Conservation (phyloP, 2,113 vertebrate genomes). For the Gobiocypris rarus region DNA sequence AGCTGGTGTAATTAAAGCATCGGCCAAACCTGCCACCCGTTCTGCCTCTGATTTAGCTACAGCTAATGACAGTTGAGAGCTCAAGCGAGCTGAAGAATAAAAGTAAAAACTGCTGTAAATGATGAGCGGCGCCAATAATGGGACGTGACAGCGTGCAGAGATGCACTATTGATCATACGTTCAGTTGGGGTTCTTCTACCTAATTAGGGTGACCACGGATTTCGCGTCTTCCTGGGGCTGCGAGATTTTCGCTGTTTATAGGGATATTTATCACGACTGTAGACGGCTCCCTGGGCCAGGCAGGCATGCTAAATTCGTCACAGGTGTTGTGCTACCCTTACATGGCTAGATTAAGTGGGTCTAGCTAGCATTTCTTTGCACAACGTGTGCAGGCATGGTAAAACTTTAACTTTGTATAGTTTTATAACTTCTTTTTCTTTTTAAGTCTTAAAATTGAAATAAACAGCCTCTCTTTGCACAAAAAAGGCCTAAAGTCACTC, state of each 20-base stretch:
- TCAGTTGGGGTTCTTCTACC: conserved; percentile 42
- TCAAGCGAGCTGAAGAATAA: conserved; percentile 40
- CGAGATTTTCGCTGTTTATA: conserved; percentile 55
- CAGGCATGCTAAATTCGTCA: conserved; percentile 53
- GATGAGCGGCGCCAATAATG: conserved; percentile 29
- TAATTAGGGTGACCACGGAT: conserved; percentile 60
- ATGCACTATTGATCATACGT: conserved; percentile 61
- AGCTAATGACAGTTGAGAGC: conserved; percentile 43
- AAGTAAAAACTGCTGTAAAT: conserved; percentile 58
- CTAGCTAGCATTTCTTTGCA: background rate
- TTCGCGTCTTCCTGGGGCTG: conserved; percentile 45
- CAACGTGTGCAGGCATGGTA: background rate
- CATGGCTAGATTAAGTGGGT: background rate
- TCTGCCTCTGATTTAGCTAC: background rate
- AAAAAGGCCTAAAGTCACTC: background rate
- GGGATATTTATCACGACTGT: conserved; percentile 61
- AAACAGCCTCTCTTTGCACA: background rate
- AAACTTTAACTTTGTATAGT: background rate
- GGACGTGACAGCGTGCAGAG: conserved; percentile 34
- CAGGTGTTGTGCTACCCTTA: conserved; percentile 34
- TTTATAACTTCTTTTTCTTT: background rate
- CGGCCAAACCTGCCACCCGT: background rate
- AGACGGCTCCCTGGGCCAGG: conserved; percentile 49
- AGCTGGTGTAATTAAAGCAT: conserved; percentile 30
- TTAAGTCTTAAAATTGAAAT: background rate